Evolutionary conservation across 2,113 vertebrate genomes (phyloP).

Genomic region (Tretioscincus oriximinensis): DNA sequence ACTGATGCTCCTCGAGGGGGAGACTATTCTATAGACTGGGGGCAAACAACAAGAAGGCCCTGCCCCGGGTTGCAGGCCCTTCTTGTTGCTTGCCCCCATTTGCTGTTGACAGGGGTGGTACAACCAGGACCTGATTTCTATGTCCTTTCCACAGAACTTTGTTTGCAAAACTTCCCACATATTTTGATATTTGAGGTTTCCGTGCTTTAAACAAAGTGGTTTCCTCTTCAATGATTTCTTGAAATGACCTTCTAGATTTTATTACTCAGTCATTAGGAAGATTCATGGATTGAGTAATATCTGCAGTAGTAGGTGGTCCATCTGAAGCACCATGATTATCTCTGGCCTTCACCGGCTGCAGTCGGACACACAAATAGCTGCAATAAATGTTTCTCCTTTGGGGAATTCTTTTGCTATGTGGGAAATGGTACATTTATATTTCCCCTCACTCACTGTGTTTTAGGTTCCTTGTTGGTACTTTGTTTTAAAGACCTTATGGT

Average conservation of each 20-base stretch:
- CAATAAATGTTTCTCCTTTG: constrained; percentile 13
- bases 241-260: not conserved
- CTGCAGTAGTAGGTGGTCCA: not conserved
- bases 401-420: constrained; percentile 50
- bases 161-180: not conserved
- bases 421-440: constrained; percentile 41
- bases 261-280: not conserved
- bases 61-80: too few relatives aligned
- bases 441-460: constrained; percentile 38
- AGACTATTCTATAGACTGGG: too few relatives aligned
- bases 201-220: not conserved
- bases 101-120: too few relatives aligned
- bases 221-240: not conserved
- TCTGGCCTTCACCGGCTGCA: constrained; percentile 2
- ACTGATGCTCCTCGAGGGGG: too few relatives aligned
- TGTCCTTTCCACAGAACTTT: not conserved
- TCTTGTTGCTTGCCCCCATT: too few relatives aligned
- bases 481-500: constrained; percentile 43
- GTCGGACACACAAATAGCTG: constrained; percentile 17
- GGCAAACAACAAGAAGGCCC: too few relatives aligned
- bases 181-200: not conserved
- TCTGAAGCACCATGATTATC: constrained; percentile 2
- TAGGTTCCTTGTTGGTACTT: constrained; percentile 28
- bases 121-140: too few relatives aligned
- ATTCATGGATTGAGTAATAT: not conserved